Conservation (phyloP, 1,140 invertebrate genomes). For the Steinernema feltiae region DNA sequence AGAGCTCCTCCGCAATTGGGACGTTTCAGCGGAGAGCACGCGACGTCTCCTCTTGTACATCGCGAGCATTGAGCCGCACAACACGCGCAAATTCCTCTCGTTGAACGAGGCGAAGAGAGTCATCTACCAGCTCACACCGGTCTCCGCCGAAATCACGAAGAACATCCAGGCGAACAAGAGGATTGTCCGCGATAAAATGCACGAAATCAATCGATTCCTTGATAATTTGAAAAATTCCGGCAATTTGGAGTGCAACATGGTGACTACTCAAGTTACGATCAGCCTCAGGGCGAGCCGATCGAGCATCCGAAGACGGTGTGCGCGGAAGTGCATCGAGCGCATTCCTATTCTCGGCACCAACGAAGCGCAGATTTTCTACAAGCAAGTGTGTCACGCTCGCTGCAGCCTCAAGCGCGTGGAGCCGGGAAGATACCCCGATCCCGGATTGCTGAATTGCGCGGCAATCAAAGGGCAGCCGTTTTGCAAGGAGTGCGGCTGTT, state of each 20-base stretch:
- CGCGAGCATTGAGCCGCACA: not conserved
- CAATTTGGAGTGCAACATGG: not conserved
- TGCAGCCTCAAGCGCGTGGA: not conserved
- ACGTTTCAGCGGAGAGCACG: slow-evolving; percentile 28
- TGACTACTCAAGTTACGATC: not conserved
- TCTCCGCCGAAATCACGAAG: slow-evolving; percentile 32
- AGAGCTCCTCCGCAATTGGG: not conserved
- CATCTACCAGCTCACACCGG: slow-evolving; percentile 21
- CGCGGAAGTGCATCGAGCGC: slow-evolving; percentile 16
- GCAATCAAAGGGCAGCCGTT: slow-evolving; percentile 10
- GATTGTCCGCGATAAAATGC: not conserved
- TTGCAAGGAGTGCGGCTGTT: slow-evolving; percentile 6
- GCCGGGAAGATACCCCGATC: not conserved
- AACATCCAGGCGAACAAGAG: slow-evolving; percentile 31
- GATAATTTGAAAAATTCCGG: not conserved
- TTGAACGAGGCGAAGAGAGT: slow-evolving; percentile 5
- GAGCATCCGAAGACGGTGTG: slow-evolving; percentile 27
- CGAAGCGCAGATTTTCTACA: not conserved
- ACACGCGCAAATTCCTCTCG: not conserved
- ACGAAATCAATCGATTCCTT: not conserved
- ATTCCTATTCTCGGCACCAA: not conserved
- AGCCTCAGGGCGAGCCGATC: not conserved
- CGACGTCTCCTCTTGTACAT: not conserved
- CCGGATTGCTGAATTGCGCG: not conserved
- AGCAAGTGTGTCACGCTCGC: not conserved